phyloP scores from a whole-genome alignment of 2,888 invertebrate species.

The Bellardia bayeri region DNA sequence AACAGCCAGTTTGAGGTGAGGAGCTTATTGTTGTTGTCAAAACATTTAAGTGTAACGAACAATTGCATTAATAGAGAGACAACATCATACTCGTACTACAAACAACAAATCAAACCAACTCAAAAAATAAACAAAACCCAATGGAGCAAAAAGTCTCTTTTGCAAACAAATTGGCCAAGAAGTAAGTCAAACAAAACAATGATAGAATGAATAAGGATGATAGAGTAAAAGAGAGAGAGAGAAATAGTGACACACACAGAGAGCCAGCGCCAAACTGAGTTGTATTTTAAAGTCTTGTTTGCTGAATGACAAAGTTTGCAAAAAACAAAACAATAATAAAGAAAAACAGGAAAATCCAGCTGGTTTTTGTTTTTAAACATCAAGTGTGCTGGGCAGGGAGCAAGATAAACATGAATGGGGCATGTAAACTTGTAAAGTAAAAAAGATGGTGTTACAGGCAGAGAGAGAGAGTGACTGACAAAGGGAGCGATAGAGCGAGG shows the following conservation, averaged over 20 bases:
- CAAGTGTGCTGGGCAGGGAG: conserved; percentile 12
- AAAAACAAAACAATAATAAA: conserved; percentile 2
- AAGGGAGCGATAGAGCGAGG: not conserved
- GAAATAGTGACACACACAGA: not conserved
- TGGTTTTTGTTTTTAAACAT: conserved; percentile 26
- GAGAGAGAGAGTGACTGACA: too few species aligned
- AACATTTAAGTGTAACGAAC: conserved; percentile 44
- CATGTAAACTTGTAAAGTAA: not conserved
- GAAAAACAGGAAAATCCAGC: conserved; percentile 48
- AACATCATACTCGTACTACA: too few species aligned
- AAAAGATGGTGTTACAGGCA: not conserved
- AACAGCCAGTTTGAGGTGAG: not conserved
- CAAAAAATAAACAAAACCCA: not conserved
- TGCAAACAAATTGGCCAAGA: conserved; percentile 7
- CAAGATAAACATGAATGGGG: conserved; percentile 12
- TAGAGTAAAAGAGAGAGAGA: not conserved
- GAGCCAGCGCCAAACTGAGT: not conserved
- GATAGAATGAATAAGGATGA: conserved; percentile 8
- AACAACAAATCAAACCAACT: not conserved
- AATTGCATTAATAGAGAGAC: conserved; percentile 20
- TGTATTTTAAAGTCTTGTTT: conserved; percentile 11
- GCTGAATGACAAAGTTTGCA: not conserved
- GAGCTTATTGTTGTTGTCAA: conserved; percentile 4
- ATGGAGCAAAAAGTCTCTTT: conserved; percentile 20
- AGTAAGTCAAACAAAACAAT: not conserved